Conservation (phyloP, 1,140 invertebrate genomes). For the Holotrichia oblita region DNA sequence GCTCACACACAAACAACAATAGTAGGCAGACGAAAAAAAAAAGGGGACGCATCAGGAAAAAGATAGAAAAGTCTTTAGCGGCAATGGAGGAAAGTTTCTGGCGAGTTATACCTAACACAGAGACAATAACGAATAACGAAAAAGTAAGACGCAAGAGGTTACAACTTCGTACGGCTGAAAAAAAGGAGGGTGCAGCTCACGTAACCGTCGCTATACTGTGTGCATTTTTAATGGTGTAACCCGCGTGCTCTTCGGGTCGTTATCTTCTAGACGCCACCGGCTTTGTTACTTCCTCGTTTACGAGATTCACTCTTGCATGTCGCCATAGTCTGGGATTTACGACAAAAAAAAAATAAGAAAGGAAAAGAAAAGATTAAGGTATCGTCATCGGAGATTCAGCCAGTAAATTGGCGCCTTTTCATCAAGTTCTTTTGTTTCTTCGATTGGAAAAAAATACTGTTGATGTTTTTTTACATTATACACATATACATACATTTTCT, state of each 20-base stretch:
- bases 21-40: neutral
- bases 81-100: neutral
- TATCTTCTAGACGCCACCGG: conserved; percentile 3
- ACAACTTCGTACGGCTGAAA: neutral
- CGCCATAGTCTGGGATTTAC: neutral
- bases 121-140: conserved; percentile 3
- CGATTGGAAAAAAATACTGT: neutral
- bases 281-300: conserved; percentile 7
- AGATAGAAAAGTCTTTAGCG: neutral
- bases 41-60: neutral
- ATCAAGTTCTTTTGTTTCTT: neutral
- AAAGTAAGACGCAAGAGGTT: neutral
- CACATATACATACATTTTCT: too few species aligned
- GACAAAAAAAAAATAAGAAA: neutral
- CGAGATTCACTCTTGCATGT: neutral
- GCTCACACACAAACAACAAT: neutral
- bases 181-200: conserved; percentile 13
- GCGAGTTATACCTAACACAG: neutral
- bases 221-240: conserved; percentile 9
- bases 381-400: neutral
- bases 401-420: neutral
- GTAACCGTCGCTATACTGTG: neutral
- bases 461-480: too few species aligned
- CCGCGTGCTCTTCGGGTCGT: neutral
- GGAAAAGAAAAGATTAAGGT: neutral